Conservation (phyloP, 2,888 invertebrate species). For the Thymelicus lineola region DNA sequence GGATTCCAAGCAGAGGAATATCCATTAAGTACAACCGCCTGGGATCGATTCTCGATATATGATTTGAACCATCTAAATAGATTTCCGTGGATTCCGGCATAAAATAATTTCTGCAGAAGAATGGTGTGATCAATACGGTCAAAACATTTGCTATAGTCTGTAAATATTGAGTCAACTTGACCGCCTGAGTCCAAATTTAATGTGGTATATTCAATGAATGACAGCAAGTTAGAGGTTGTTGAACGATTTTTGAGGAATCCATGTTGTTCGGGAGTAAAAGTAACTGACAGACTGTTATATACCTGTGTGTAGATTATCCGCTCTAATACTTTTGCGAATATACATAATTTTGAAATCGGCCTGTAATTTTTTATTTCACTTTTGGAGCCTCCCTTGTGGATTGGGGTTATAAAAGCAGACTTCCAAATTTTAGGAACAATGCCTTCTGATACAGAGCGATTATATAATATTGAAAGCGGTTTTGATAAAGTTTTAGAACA, state of each 20-base stretch:
- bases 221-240: too few relatives aligned
- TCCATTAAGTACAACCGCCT: background rate
- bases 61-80: background rate
- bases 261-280: too few relatives aligned
- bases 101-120: conserved; percentile 7
- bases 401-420: too few relatives aligned
- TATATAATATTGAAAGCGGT: background rate
- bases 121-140: conserved; percentile 34
- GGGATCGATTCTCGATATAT: background rate
- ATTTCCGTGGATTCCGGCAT: conserved; percentile 16
- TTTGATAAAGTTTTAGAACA: background rate
- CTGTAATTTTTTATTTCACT: too few relatives aligned
- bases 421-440: conserved; percentile 1
- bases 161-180: conserved; percentile 36
- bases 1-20: background rate
- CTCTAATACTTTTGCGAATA: too few relatives aligned
- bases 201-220: conserved; percentile 18
- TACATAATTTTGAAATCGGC: too few relatives aligned
- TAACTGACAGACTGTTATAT: too few relatives aligned
- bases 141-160: conserved; percentile 39
- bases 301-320: too few relatives aligned
- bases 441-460: background rate
- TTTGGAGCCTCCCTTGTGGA: too few relatives aligned
- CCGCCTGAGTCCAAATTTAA: conserved; percentile 1
- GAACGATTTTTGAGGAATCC: too few relatives aligned